Conservation (phyloP, 2,888 invertebrate species). For the Agrotis puta region DNA sequence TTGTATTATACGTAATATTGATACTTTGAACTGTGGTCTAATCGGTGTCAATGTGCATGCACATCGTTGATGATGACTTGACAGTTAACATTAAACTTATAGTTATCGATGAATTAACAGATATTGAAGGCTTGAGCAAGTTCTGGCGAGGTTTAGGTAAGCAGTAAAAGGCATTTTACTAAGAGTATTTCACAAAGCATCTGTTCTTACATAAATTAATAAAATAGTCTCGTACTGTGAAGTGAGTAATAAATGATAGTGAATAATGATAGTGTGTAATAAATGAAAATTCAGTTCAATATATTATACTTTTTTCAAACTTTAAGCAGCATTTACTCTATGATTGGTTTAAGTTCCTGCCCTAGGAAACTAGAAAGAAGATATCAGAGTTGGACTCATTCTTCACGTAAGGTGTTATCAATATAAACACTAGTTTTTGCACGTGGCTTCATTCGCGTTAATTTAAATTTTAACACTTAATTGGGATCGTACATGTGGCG, state of each 20-base stretch:
- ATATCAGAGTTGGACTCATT: neutral
- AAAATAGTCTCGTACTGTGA: neutral
- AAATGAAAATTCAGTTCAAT: too few relatives aligned
- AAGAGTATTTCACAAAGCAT: neutral
- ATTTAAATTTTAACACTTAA: too few relatives aligned
- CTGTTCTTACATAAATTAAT: too few relatives aligned
- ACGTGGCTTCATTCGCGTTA: too few relatives aligned
- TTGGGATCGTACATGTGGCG: too few relatives aligned
- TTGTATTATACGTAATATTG: neutral
- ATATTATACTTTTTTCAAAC: neutral
- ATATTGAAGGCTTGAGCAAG: neutral
- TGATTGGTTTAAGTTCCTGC: neutral
- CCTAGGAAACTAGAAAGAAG: neutral
- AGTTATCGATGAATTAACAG: neutral
- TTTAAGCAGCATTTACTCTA: too few relatives aligned
- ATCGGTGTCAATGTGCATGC: constrained; percentile 24
- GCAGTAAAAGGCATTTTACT: neutral
- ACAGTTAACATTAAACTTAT: constrained; percentile 15
- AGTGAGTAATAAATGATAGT: neutral
- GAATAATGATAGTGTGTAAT: neutral
- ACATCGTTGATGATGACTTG: neutral
- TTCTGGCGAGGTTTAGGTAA: neutral
- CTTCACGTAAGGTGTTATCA: neutral
- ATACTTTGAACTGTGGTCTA: constrained; percentile 28
- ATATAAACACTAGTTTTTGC: too few relatives aligned